Percentiles rank a stretch among this genome's conserved stretches.
These are phyloP conservation scores for Hipparchia semele DNA, from an alignment of 2,888 invertebrate species.

Conservation along the genomic window DNA sequence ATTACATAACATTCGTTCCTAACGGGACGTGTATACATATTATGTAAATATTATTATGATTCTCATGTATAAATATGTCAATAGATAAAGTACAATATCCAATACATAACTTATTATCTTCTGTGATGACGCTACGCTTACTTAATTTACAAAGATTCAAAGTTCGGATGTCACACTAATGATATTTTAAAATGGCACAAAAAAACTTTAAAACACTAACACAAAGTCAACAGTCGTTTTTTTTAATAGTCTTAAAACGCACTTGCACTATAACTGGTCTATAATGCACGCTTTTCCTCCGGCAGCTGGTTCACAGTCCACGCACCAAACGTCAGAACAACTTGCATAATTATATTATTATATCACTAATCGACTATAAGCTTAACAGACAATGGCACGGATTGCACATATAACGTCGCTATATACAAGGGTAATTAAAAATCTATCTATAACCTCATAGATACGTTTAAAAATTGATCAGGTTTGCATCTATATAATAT, in stretches of 20 bases:
- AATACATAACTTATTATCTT: constrained; percentile 79
- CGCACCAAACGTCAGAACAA: constrained; percentile 50
- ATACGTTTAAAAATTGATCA: constrained; percentile 63
- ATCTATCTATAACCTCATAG: constrained; percentile 54
- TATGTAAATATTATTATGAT: constrained; percentile 80
- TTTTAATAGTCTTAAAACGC: constrained; percentile 61
- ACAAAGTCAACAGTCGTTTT: constrained; percentile 77
- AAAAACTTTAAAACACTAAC: constrained; percentile 83
- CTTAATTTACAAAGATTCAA: constrained; percentile 79
- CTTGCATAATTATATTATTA: constrained; percentile 29
- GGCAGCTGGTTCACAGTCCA: constrained; percentile 47
- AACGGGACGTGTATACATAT: constrained; percentile 83
- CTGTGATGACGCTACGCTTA: constrained; percentile 78
- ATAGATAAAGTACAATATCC: constrained; percentile 77
- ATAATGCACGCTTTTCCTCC: constrained; percentile 48
- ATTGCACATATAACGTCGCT: constrained; percentile 77
- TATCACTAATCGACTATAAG: constrained; percentile 76
- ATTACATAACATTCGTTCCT: constrained; percentile 82
- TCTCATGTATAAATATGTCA: constrained; percentile 81
- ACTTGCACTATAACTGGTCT: constrained; percentile 58
- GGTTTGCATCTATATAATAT: constrained; percentile 60
- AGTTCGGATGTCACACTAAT: constrained; percentile 82
- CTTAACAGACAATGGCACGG: constrained; percentile 83
- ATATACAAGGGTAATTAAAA: constrained; percentile 74
- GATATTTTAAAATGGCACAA: constrained; percentile 82